These are phyloP conservation scores for Myoxocephalus aenaeus DNA, from an alignment of 2,797 vertebrate species.

Conservation along the genomic window DNA sequence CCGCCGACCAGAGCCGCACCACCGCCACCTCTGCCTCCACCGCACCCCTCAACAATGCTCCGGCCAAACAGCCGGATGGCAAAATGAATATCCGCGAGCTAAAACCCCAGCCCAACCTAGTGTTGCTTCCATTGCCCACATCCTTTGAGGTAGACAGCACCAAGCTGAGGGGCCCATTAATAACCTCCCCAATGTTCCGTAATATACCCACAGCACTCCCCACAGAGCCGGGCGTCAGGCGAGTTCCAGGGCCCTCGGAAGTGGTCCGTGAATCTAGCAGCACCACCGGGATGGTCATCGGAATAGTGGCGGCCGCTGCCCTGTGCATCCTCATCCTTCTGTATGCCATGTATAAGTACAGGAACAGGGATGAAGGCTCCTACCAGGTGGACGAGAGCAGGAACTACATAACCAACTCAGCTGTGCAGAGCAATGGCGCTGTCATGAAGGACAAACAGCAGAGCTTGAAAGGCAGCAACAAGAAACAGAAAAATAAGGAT, in stretches of 20 bases:
- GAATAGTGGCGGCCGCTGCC: slow-evolving; percentile 99
- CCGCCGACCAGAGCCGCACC: slow-evolving; percentile 99
- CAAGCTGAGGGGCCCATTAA: slow-evolving; percentile 98
- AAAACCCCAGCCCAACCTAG: slow-evolving; percentile 98
- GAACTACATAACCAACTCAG: slow-evolving; percentile 99
- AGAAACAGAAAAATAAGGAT: slow-evolving; percentile 99
- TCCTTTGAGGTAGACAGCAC: slow-evolving; percentile 99
- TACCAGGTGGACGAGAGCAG: slow-evolving; percentile 99
- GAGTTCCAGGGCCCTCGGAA: slow-evolving; percentile 99
- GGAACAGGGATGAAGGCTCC: slow-evolving; percentile 99
- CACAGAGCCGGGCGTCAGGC: slow-evolving; percentile 98
- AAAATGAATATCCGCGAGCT: slow-evolving; percentile 98
- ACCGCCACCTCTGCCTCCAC: slow-evolving; percentile 93
- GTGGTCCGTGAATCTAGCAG: slow-evolving; percentile 99
- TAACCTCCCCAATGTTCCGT: slow-evolving; percentile 99
- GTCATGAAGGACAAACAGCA: slow-evolving; percentile 98
- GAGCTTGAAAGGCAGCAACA: slow-evolving; percentile 94
- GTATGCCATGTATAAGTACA: slow-evolving; percentile 99
- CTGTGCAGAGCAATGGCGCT: slow-evolving; percentile 96
- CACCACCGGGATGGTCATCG: slow-evolving; percentile 99
- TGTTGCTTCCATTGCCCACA: slow-evolving; percentile 98
- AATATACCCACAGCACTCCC: slow-evolving; percentile 99
- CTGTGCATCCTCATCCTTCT: slow-evolving; percentile 99
- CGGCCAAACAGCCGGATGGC: slow-evolving; percentile 94
- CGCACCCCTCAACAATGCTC: slow-evolving; percentile 88